phyloP scores from a whole-genome alignment of 2,113 vertebrate genomes.

The Corapipo altera region DNA sequence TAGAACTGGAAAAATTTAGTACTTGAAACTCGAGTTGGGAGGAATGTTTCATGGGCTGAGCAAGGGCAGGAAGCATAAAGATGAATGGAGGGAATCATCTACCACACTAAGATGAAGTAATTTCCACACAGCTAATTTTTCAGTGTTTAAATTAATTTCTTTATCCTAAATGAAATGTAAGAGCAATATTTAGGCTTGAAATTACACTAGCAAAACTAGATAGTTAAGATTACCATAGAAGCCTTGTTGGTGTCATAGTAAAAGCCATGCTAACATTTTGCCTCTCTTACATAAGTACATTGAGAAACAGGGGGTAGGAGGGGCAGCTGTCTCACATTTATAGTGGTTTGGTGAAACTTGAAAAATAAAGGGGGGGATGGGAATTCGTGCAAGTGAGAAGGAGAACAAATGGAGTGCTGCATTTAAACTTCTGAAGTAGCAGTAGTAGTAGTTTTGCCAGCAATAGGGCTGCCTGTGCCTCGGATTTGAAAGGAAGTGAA shows the following conservation, averaged over 20 bases:
- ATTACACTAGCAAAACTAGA: not conserved
- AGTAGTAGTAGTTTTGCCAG: not conserved
- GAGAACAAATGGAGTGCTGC: not conserved
- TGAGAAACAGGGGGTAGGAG: not conserved
- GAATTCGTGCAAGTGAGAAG: not conserved
- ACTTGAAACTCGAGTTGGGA: not conserved
- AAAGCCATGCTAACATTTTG: not conserved
- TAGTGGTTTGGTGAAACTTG: not conserved
- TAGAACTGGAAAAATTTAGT: not conserved
- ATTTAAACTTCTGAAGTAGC: not conserved
- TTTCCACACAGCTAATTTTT: not conserved
- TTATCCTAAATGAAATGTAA: not conserved
- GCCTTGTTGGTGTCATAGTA: not conserved
- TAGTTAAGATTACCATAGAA: not conserved
- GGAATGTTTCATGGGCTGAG: not conserved
- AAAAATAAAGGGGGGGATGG: not conserved
- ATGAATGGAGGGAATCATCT: not conserved
- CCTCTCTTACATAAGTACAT: not conserved
- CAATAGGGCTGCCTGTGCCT: not conserved
- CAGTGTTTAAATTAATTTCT: not conserved
- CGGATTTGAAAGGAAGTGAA: not conserved
- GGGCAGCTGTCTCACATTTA: not conserved
- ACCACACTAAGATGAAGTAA: not conserved
- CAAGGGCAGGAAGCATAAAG: not conserved
- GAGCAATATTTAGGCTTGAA: not conserved